A percentile compares a stretch with the other conserved stretches of the same genome.
phyloP scores from a whole-genome alignment of 2,113 vertebrate species.

The Lanius ludovicianus region DNA sequence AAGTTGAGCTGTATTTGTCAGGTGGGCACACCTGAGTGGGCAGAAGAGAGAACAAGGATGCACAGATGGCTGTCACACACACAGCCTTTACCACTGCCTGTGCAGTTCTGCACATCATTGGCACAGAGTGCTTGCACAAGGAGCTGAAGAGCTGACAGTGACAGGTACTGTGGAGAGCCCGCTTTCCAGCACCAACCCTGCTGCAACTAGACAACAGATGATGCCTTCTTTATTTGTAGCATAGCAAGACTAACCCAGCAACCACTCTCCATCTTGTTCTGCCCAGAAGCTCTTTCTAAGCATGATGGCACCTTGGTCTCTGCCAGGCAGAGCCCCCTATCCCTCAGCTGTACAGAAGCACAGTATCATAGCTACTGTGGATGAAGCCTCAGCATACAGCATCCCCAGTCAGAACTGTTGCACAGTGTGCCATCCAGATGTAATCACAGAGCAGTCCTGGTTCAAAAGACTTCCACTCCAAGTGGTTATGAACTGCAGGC shows the following conservation, averaged over 20 bases:
- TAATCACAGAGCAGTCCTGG: background rate
- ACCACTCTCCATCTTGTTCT: background rate
- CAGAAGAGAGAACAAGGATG: background rate
- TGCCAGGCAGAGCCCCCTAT: background rate
- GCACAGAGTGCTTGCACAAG: background rate
- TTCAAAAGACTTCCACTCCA: background rate
- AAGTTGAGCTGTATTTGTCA: background rate
- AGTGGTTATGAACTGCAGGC: background rate
- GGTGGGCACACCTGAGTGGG: background rate
- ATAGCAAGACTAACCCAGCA: background rate
- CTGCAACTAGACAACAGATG: background rate
- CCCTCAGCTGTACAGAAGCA: background rate
- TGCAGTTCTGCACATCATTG: background rate
- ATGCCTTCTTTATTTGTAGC: background rate
- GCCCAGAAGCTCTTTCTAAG: background rate
- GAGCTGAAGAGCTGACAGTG: background rate
- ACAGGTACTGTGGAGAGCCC: no score
- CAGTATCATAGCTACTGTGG: background rate
- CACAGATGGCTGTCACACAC: background rate
- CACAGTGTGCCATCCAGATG: background rate
- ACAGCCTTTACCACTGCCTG: background rate
- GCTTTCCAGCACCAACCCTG: background rate
- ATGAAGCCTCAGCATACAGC: background rate
- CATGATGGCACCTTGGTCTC: background rate
- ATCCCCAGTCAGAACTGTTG: background rate